phyloP scores from a whole-genome alignment of 2,113 vertebrate genomes.

The Spea multiplicata region DNA sequence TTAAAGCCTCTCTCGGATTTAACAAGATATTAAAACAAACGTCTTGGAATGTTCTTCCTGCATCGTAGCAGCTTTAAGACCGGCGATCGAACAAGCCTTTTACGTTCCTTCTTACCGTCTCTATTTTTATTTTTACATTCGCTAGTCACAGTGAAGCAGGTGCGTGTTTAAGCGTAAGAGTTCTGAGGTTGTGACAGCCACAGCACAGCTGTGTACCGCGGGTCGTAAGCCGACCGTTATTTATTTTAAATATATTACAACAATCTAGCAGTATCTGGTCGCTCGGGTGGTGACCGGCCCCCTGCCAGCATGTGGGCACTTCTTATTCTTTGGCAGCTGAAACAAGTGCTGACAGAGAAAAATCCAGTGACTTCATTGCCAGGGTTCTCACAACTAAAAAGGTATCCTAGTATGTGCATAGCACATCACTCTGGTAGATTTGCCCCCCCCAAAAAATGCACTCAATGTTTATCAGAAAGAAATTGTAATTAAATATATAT shows the following conservation, averaged over 20 bases:
- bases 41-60: slow-evolving; percentile 95
- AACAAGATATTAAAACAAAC: slow-evolving; percentile 96
- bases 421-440: neutral
- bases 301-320: slow-evolving; percentile 90
- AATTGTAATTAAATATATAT: too few relatives aligned
- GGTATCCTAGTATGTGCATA: slow-evolving; percentile 55
- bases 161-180: slow-evolving; percentile 77
- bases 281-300: slow-evolving; percentile 69
- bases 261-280: slow-evolving; percentile 82
- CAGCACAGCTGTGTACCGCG: slow-evolving; percentile 88
- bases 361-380: slow-evolving; percentile 87
- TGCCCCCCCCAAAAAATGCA: slow-evolving; percentile 4
- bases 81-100: slow-evolving; percentile 83
- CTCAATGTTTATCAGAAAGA: neutral
- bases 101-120: slow-evolving; percentile 57
- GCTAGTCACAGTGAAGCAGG: slow-evolving; percentile 96
- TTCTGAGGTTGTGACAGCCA: slow-evolving; percentile 83
- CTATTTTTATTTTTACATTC: slow-evolving; percentile 87
- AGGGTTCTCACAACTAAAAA: slow-evolving; percentile 77
- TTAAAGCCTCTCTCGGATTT: slow-evolving; percentile 92
- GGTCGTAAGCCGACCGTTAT: slow-evolving; percentile 77
- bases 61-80: slow-evolving; percentile 87
- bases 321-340: slow-evolving; percentile 96
- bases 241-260: slow-evolving; percentile 62
- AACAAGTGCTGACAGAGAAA: slow-evolving; percentile 83